phyloP scores from a whole-genome alignment of 2,888 invertebrate genomes.

The Deroplatys truncata region DNA sequence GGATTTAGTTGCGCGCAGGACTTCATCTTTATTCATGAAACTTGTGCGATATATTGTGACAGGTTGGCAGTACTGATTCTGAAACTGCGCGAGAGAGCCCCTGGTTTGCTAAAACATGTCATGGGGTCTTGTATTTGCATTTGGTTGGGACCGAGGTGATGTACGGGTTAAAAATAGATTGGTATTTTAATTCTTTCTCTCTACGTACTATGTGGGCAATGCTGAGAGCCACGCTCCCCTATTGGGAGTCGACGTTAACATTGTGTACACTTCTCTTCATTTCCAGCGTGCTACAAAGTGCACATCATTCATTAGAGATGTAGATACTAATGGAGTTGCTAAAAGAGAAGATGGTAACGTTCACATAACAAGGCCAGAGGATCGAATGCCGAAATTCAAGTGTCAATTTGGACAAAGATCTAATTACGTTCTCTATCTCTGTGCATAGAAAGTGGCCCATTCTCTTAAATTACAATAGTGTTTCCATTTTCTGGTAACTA shows the following conservation, averaged over 20 bases:
- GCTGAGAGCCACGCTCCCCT: not conserved
- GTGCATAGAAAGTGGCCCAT: too few species aligned
- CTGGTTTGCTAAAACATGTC: not conserved
- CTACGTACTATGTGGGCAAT: not conserved
- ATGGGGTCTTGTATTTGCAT: not conserved
- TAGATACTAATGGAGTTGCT: not conserved
- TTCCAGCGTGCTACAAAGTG: not conserved
- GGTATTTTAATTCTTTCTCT: not conserved
- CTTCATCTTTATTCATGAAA: not conserved
- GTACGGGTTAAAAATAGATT: not conserved
- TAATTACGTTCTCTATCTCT: too few species aligned
- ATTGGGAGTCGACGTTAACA: not conserved
- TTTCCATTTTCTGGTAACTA: too few species aligned
- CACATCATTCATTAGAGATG: not conserved
- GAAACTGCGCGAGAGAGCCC: not conserved
- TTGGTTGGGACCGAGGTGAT: not conserved
- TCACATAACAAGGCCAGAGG: too few species aligned
- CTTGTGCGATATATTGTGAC: not conserved
- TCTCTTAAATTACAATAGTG: too few species aligned
- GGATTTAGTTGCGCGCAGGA: not conserved
- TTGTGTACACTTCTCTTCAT: too few species aligned
- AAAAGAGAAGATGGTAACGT: too few species aligned
- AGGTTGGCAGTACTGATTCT: not conserved
- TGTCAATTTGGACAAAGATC: too few species aligned
- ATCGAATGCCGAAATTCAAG: too few species aligned